These are phyloP conservation scores for Phoebastria nigripes DNA, from an alignment of 2,797 vertebrate genomes.

Conservation along the genomic window DNA sequence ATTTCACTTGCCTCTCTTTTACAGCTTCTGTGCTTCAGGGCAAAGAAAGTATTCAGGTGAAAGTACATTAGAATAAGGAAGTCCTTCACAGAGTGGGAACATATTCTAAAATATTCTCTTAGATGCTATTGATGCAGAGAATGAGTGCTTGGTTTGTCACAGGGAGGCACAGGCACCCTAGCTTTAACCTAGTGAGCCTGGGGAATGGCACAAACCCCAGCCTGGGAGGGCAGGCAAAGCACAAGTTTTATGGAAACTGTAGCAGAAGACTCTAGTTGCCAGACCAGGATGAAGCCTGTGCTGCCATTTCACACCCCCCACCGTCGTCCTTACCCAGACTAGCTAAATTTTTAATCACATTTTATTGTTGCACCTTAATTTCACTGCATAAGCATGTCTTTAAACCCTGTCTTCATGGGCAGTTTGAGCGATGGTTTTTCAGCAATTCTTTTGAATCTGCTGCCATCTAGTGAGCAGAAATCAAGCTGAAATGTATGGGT, in stretches of 20 bases:
- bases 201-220: neutral
- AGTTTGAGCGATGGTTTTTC: neutral
- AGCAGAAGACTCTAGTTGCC: neutral
- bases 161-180: neutral
- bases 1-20: neutral
- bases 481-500: fast-evolving
- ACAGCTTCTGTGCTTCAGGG: neutral
- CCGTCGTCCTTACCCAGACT: neutral
- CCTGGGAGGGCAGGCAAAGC: neutral
- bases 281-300: neutral
- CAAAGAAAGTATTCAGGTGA: neutral
- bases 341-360: neutral
- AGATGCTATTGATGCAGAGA: neutral
- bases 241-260: neutral
- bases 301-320: fast-evolving
- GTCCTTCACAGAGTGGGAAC: neutral
- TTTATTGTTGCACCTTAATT: neutral
- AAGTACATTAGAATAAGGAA: neutral
- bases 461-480: slow-evolving; percentile 54
- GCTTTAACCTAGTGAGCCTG: neutral
- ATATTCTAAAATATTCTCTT: neutral
- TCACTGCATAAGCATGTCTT: neutral
- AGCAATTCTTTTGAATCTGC: slow-evolving; percentile 22
- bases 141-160: neutral
- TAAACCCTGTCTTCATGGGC: neutral